Percentiles rank a stretch among this genome's conserved stretches.
Evolutionary conservation across 2,888 invertebrate genomes (phyloP).

Genomic region (Epistrophe grossulariae): DNA sequence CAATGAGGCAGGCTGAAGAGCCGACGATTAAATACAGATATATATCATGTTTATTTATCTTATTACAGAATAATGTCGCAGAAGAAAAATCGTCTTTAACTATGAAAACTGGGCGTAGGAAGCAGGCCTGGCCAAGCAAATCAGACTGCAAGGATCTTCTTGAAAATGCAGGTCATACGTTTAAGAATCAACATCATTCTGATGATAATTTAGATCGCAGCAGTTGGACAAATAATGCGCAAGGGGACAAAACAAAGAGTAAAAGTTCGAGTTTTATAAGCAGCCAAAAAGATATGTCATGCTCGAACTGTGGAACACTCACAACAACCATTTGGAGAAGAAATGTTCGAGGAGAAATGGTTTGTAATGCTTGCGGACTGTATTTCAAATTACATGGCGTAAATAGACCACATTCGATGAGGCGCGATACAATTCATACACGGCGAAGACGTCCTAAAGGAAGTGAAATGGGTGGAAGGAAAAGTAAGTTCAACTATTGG

Average conservation of each 20-base stretch:
- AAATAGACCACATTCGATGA: constrained; percentile 96
- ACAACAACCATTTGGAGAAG: constrained; percentile 99
- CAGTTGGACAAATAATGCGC: constrained; percentile 42
- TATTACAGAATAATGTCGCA: constrained; percentile 78
- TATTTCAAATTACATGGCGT: constrained; percentile 98
- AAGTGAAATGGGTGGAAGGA: constrained; percentile 86
- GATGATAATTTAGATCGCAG: constrained; percentile 59
- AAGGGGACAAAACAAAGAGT: constrained; percentile 62
- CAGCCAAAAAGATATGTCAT: constrained; percentile 89
- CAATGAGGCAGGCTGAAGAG: no score
- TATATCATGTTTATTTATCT: neutral
- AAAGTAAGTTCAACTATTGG: constrained; percentile 83
- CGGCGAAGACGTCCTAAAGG: constrained; percentile 94
- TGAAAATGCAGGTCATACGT: constrained; percentile 62
- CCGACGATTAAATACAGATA: no score
- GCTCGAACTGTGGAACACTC: constrained; percentile 98
- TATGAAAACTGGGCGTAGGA: constrained; percentile 87
- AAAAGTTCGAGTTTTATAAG: constrained; percentile 77
- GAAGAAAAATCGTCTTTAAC: constrained; percentile 78
- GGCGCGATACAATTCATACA: constrained; percentile 98
- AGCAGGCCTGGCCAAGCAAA: constrained; percentile 91
- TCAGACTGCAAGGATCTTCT: constrained; percentile 78
- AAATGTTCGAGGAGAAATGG: constrained; percentile 98
- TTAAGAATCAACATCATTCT: constrained; percentile 57
- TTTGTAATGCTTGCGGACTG: constrained; percentile 99